Percentiles rank a stretch among this genome's conserved stretches.
Evolutionary conservation across 2,888 invertebrate species (phyloP).

Genomic region (Ennomos quercinarius): DNA sequence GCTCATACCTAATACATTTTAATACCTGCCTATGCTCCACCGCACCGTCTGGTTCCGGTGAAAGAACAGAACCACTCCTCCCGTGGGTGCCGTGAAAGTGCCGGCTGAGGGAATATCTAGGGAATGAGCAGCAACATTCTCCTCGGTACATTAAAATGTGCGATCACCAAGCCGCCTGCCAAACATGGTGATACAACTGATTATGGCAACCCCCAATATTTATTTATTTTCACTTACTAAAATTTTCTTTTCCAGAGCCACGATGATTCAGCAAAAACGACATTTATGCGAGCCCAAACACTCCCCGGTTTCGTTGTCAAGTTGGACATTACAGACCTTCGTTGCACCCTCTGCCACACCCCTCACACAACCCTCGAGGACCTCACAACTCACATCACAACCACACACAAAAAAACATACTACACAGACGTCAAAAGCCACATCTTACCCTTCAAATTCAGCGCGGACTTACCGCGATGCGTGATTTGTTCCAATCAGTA

Average conservation of each 20-base stretch:
- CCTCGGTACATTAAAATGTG: no score
- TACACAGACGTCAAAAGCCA: conserved; percentile 52
- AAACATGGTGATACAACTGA: no score
- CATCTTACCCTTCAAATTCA: conserved; percentile 60
- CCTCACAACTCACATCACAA: conserved; percentile 50
- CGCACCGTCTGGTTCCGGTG: no score
- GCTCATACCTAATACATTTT: no score
- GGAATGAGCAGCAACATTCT: no score
- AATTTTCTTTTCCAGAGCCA: conserved; percentile 32
- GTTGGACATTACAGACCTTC: conserved; percentile 58
- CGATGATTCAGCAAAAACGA: conserved; percentile 32
- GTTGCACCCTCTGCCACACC: conserved; percentile 52
- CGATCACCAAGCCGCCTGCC: no score
- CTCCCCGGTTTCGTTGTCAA: conserved; percentile 53
- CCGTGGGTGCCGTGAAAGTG: no score
- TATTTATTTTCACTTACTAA: background rate
- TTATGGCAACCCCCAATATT: no score
- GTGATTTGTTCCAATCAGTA: conserved; percentile 48
- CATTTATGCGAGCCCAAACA: conserved; percentile 39
- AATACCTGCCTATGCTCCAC: no score
- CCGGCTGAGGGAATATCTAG: no score
- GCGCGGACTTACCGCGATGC: conserved; percentile 44
- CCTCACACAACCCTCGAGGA: conserved; percentile 43
- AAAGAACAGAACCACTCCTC: no score
- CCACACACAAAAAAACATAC: conserved; percentile 46